Evolutionary conservation across 1,140 invertebrate species (phyloP).

Genomic region (Eupristina koningsbergeri): DNA sequence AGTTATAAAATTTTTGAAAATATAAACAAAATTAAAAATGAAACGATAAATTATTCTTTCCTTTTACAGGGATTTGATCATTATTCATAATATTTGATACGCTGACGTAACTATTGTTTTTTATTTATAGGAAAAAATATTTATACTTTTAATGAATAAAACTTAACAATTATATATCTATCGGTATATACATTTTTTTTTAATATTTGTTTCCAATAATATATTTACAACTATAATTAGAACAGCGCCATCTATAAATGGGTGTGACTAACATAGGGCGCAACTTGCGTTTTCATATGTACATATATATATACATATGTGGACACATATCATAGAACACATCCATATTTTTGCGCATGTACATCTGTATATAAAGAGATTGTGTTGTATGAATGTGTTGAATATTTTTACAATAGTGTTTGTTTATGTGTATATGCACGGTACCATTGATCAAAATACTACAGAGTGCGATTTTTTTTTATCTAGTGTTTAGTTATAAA

Average conservation of each 20-base stretch:
- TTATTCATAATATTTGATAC: too few species aligned
- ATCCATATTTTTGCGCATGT: too few species aligned
- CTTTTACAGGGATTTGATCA: too few species aligned
- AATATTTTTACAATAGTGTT: background rate
- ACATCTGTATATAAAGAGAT: too few species aligned
- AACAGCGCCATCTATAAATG: constrained; percentile 40
- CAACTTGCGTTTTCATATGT: background rate
- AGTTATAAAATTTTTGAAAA: too few species aligned
- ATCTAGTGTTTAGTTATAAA: constrained; percentile 2
- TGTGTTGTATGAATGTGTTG: background rate
- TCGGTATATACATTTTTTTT: background rate
- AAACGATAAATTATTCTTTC: too few species aligned
- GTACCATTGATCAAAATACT: constrained; percentile 22
- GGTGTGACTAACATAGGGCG: constrained; percentile 1
- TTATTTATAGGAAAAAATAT: too few species aligned
- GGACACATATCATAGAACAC: too few species aligned
- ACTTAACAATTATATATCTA: background rate
- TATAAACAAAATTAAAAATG: too few species aligned
- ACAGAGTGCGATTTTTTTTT: background rate
- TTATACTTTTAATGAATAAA: background rate
- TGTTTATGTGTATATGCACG: background rate
- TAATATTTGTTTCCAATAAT: too few species aligned
- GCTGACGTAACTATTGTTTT: too few species aligned
- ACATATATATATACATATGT: too few species aligned
- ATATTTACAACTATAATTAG: background rate